Evolutionary conservation across 2,797 vertebrate genomes (phyloP).

Genomic region (Ctenopoma kingsleyae): DNA sequence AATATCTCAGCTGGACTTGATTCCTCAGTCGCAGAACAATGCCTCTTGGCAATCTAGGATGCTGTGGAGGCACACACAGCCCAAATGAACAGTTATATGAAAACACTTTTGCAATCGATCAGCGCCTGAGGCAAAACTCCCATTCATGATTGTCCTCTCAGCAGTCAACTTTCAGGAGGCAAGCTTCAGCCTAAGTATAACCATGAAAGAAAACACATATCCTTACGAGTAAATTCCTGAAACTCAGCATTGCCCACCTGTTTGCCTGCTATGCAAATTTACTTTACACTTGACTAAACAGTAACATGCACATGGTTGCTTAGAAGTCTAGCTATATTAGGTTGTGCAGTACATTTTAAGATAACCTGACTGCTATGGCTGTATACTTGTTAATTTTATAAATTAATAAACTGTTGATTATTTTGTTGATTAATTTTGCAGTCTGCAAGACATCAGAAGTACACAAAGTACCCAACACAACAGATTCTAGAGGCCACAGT

Average conservation of each 20-base stretch:
- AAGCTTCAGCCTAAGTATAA: slow-evolving; percentile 64
- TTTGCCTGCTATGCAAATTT: slow-evolving; percentile 57
- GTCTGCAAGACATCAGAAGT: background rate
- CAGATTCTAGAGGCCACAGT: background rate
- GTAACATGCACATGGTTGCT: slow-evolving; percentile 9
- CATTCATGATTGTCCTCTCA: slow-evolving; percentile 80
- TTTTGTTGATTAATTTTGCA: background rate
- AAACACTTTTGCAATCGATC: slow-evolving; percentile 79
- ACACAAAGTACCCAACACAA: background rate
- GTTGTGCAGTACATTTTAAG: slow-evolving; percentile 1
- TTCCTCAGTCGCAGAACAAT: slow-evolving; percentile 73
- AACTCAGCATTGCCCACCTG: slow-evolving; percentile 53
- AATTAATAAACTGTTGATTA: background rate
- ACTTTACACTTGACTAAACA: slow-evolving; percentile 38
- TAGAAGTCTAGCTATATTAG: background rate
- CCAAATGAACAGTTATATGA: slow-evolving; percentile 79
- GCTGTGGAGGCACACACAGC: slow-evolving; percentile 65
- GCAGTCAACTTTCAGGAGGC: slow-evolving; percentile 72
- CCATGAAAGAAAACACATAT: slow-evolving; percentile 73
- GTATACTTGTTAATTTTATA: background rate
- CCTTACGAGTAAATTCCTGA: slow-evolving; percentile 53
- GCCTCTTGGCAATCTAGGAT: slow-evolving; percentile 71
- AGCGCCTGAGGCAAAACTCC: slow-evolving; percentile 79
- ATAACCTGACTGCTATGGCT: background rate
- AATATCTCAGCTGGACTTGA: slow-evolving; percentile 74